Evolutionary conservation across 2,888 invertebrate genomes (phyloP).

Genomic region (Pachymerium ferrugineum): DNA sequence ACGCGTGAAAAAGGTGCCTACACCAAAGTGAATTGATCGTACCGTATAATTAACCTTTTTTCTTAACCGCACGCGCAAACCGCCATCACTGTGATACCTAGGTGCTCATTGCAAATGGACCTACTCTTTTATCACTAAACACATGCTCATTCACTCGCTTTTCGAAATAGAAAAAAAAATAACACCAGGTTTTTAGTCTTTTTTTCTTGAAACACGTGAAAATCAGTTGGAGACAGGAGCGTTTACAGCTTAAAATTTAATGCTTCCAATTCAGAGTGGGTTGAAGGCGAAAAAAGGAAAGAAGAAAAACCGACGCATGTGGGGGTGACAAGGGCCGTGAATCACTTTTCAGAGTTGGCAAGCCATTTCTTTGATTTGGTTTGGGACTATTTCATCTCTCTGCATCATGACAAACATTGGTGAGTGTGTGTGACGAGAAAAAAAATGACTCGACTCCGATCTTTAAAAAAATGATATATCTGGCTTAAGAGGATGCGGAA

Average conservation of each 20-base stretch:
- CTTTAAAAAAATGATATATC: conserved; percentile 21
- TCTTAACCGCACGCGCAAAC: conserved; percentile 16
- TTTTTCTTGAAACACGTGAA: too few species aligned
- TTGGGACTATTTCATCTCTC: conserved; percentile 20
- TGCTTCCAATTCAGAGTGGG: conserved; percentile 3
- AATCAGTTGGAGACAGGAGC: neutral
- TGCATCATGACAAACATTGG: conserved; percentile 6
- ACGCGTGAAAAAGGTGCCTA: neutral
- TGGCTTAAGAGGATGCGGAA: conserved; percentile 16
- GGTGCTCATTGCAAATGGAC: conserved; percentile 23
- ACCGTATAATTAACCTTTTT: conserved; percentile 24
- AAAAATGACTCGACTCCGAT: neutral
- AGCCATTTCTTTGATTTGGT: conserved; percentile 25
- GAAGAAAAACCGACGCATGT: neutral
- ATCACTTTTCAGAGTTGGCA: conserved; percentile 16
- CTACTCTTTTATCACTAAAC: neutral
- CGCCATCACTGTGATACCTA: neutral
- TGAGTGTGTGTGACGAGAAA: neutral
- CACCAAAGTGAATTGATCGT: conserved; percentile 24
- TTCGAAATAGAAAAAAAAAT: neutral
- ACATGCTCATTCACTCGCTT: neutral
- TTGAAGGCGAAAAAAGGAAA: neutral
- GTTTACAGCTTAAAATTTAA: conserved; percentile 25
- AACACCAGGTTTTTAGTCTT: too few species aligned
- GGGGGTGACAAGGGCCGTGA: conserved; percentile 16